Percentiles rank a stretch among this genome's conserved stretches.
These are phyloP conservation scores for Quadriops clusia DNA, from an alignment of 2,888 invertebrate genomes.

Conservation along the genomic window DNA sequence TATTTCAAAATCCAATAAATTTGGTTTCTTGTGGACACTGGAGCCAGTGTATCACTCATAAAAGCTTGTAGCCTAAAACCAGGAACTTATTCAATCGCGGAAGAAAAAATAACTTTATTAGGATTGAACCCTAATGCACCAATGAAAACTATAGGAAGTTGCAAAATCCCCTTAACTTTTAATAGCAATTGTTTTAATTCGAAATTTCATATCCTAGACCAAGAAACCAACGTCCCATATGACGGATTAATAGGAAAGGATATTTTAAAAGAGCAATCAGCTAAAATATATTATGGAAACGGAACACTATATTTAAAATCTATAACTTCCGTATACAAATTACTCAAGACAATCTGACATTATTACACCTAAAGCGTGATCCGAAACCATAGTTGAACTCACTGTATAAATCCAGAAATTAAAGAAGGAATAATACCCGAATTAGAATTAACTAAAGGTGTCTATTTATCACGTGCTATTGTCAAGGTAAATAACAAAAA, in stretches of 20 bases:
- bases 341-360: not conserved
- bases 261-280: not conserved
- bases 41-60: conserved; percentile 2
- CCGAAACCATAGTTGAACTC: conserved; percentile 4
- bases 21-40: conserved; percentile 2
- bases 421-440: conserved; percentile 6
- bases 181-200: not conserved
- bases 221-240: conserved; percentile 3
- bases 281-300: not conserved
- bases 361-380: not conserved
- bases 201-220: conserved; percentile 5
- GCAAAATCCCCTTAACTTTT: not conserved
- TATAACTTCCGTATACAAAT: not conserved
- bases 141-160: not conserved
- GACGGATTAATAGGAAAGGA: conserved; percentile 5
- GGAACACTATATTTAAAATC: conserved; percentile 1
- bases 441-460: not conserved
- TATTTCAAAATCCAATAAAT: not conserved
- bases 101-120: conserved; percentile 1
- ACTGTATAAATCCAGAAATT: conserved; percentile 1
- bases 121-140: not conserved
- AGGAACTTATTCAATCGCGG: conserved; percentile 1
- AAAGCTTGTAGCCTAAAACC: conserved; percentile 1
- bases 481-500: not conserved
- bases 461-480: conserved; percentile 2